Evolutionary conservation across 1,140 invertebrate species (phyloP), one percentile per base, ranked within the genome.

Genomic region (Bombus confusus): DNA sequence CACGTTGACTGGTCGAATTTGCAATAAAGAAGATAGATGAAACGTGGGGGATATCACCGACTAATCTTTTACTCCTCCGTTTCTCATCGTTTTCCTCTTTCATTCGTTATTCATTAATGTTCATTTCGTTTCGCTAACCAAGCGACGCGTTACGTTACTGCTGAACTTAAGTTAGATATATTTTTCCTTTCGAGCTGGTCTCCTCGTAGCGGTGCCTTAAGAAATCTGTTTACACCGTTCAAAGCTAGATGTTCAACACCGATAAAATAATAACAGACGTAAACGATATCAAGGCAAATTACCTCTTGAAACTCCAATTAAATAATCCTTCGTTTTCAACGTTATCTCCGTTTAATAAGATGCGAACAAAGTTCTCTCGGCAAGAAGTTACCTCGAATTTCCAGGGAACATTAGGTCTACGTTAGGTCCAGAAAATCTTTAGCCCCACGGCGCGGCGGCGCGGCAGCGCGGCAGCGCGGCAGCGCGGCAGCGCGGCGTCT

Each of bases 21-120:
- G 83, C 86, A 91, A 91, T 91, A 91, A 91, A 91, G 88, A 88
- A 90, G 89, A 90, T 88, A 88, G 83, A 91, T 91, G 89, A 79
- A 83, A 87, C 73, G 89, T 47, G 75, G 85, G 73, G 80, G 81
- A 88, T 90, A 86, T 86, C 80, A 73, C 62, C 47, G 68, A 88
- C 88, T 86, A 88, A 90, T 91, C 88, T 86, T 86, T 86, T 84
- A 83, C 88, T 84, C 73, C 80, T 76, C 83, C 86, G 74, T 68
- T 87, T 81, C 79, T 80, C 86, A 78, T 80, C 73, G 52, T 83
- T 62, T 78, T 57, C 68, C 80, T 76, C 78, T 68, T 69, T 90
- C 86, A 80, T 91, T 88, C 80, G 80, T 90, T 90, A 91, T 88
- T 90, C 86, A 88, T 91, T 91, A 90, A 87, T 68, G 80, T 84